Conservation (phyloP, 2,888 invertebrate species). For the Lithophane socia region DNA sequence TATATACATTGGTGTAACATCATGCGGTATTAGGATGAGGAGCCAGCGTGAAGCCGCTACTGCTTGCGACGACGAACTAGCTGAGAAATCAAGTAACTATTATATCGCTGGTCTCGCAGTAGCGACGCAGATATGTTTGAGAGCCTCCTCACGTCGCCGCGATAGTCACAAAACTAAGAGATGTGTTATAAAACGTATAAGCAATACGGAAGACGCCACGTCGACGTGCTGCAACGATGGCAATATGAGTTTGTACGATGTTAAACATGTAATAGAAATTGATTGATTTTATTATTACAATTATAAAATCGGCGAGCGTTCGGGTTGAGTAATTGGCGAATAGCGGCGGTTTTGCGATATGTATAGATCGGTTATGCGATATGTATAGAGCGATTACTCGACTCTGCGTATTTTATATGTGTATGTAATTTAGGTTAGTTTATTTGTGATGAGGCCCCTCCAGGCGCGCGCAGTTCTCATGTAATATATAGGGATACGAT, state of each 20-base stretch:
- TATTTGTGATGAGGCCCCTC: slow-evolving; percentile 69
- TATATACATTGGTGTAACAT: slow-evolving; percentile 62
- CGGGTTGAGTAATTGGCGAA: slow-evolving; percentile 49
- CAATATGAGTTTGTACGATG: slow-evolving; percentile 63
- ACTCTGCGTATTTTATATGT: slow-evolving; percentile 66
- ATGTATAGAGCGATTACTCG: slow-evolving; percentile 47
- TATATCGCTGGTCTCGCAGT: slow-evolving; percentile 17
- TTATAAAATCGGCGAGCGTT: slow-evolving; percentile 65
- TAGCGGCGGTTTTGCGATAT: slow-evolving; percentile 8
- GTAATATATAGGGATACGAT: slow-evolving; percentile 69
- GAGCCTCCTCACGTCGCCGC: slow-evolving; percentile 42
- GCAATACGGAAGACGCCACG: slow-evolving; percentile 36
- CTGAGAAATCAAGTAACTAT: slow-evolving; percentile 11
- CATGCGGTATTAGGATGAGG: slow-evolving; percentile 58
- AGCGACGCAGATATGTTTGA: slow-evolving; percentile 12
- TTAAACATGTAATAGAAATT: slow-evolving; percentile 60
- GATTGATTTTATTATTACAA: slow-evolving; percentile 71
- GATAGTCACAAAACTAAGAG: slow-evolving; percentile 62
- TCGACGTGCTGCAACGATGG: slow-evolving; percentile 54
- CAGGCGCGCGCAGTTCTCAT: slow-evolving; percentile 67
- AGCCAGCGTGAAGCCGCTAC: slow-evolving; percentile 27
- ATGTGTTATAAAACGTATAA: slow-evolving; percentile 38
- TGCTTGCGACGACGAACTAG: slow-evolving; percentile 20
- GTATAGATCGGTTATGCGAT: slow-evolving; percentile 4
- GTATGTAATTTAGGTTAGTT: slow-evolving; percentile 80